Base-by-base conservation (phyloP, 92 coral and sea anemone species). In the Zoanthus gigantus region DNA sequence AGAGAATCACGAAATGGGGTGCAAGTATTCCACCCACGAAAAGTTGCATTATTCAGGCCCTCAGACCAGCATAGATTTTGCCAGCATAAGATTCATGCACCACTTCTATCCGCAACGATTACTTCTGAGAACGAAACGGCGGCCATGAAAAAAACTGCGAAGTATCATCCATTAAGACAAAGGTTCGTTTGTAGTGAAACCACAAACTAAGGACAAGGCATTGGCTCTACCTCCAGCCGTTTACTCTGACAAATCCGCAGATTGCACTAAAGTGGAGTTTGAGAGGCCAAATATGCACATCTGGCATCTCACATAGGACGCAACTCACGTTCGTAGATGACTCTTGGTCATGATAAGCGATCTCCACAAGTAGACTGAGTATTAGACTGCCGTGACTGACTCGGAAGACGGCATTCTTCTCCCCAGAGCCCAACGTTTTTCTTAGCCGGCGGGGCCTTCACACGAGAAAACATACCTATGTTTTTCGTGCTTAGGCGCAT, bases 61-160 rank as follows among this genome's bases (percentile, higher is more conserved):
- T 29, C 42, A n/a, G 72, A 48, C 88, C 79, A 50, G 88, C 52
- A 46, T 83, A 79, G 88, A 83, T 32, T 71, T 72, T n/a, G 77
- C 13, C 50, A 67, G 54, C 72, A n/a, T 71, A 83, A 71, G 32
- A 9, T 77, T 71, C 52, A 47, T 83, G 79, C 72, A 83, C 23
- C 23, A 23, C 23, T 23, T 23, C 23, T 23, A 23, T 23, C 23
- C 23, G 23, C 23, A 23, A 23, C 23, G 23, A 23, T 23, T 23
- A 23, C 23, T 23, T 23, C 66, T 58, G 66, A 58, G 54, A 50
- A 1, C 9, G 9, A 58, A 58, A 34, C 42, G 42, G 42, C 66
- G 63, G 63, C 63, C 63, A 57, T 57, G 63, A 57, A 57, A 57
- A 16, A 57, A 57, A 15, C 12, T 57, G 63, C 9, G 63, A 57